phyloP scores from a whole-genome alignment of 2,113 vertebrate genomes.

The Anguilla rostrata region DNA sequence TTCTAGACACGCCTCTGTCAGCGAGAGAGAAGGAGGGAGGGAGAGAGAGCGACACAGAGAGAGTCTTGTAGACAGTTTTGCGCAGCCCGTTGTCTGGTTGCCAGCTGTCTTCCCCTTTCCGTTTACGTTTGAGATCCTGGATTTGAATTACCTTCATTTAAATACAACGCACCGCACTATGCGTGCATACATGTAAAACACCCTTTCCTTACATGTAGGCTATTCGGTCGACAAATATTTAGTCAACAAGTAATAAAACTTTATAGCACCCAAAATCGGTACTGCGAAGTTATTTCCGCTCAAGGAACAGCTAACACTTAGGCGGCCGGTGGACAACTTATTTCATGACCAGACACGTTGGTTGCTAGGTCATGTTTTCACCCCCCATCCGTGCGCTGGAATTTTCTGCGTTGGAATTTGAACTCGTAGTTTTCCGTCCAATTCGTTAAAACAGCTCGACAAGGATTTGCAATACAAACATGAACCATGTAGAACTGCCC shows the following conservation, averaged over 20 bases:
- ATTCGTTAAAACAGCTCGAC: no score
- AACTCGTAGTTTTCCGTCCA: no score
- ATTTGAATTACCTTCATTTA: background rate
- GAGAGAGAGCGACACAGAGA: background rate
- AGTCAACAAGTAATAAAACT: background rate
- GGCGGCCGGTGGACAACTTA: no score
- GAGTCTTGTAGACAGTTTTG: background rate
- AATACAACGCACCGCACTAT: background rate
- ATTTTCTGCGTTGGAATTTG: no score
- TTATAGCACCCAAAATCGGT: background rate
- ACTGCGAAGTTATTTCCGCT: background rate
- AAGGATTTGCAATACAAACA: no score
- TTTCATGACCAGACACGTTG: no score
- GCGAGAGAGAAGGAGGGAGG: background rate
- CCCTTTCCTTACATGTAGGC: no score
- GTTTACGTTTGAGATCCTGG: background rate
- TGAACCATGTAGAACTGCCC: no score
- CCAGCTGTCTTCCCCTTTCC: background rate
- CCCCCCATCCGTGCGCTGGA: no score
- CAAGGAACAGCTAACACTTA: background rate
- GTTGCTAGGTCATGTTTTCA: no score
- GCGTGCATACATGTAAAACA: background rate
- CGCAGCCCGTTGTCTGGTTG: background rate
- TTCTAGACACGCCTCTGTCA: conserved; percentile 13
- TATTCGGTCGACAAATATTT: background rate